Conservation (phyloP, 2,888 invertebrate genomes). For the Miltochrista miniata region DNA sequence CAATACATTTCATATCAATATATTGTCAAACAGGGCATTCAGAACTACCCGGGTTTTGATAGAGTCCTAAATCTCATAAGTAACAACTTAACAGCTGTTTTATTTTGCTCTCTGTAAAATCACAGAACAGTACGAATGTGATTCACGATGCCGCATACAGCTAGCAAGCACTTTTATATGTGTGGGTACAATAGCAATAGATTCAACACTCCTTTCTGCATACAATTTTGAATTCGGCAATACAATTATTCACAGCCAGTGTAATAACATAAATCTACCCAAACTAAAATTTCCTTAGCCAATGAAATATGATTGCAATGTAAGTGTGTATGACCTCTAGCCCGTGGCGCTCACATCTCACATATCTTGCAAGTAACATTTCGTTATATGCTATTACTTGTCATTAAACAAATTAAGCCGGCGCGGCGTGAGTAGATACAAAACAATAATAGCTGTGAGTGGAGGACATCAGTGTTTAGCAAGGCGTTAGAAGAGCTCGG, state of each 20-base stretch:
- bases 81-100: no score
- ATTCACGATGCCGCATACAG: no score
- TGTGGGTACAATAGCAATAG: no score
- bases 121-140: no score
- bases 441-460: conserved; percentile 34
- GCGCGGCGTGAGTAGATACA: conserved; percentile 31
- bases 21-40: no score
- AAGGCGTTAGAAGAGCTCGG: conserved; percentile 44
- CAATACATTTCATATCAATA: no score
- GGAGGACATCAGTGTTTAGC: conserved; percentile 46
- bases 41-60: no score
- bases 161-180: no score
- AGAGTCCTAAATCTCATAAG: no score
- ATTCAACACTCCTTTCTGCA: no score
- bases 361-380: conserved; percentile 13
- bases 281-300: conserved; percentile 6
- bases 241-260: conserved; percentile 4
- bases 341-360: conserved; percentile 9
- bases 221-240: conserved; percentile 10
- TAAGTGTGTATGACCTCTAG: not conserved
- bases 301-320: conserved; percentile 13
- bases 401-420: conserved; percentile 36
- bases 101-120: no score
- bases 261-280: conserved; percentile 5
- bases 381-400: conserved; percentile 16